Conservation (phyloP, 2,797 vertebrate species). For the Coregonus sp. region DNA sequence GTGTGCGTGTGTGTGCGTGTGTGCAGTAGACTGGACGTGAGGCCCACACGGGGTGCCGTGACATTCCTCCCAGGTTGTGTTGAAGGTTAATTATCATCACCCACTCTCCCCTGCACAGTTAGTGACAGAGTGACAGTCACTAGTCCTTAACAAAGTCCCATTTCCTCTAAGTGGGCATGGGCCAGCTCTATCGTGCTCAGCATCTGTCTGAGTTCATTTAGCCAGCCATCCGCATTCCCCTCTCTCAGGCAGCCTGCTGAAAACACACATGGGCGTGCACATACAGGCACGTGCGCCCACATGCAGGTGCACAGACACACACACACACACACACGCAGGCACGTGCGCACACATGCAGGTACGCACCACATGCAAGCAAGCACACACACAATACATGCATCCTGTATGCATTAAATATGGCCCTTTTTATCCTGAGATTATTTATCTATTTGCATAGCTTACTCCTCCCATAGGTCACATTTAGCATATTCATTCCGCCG, state of each 20-base stretch:
- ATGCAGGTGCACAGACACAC: conserved; percentile 8
- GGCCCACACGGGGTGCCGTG: conserved; percentile 3
- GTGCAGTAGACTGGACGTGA: background rate
- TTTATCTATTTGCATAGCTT: conserved; percentile 21
- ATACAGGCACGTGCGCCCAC: background rate
- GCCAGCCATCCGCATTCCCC: background rate
- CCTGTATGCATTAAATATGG: conserved; percentile 22
- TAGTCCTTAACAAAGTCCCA: conserved; percentile 56
- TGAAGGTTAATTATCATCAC: conserved; percentile 70
- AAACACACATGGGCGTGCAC: background rate
- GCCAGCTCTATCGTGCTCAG: conserved; percentile 27
- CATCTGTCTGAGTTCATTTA: conserved; percentile 47
- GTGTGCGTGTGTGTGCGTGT: background rate
- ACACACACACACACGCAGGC: background rate
- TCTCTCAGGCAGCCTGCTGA: conserved; percentile 14
- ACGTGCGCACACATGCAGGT: no score
- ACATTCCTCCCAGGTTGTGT: conserved; percentile 44
- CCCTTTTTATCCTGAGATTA: conserved; percentile 9
- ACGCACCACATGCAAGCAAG: background rate
- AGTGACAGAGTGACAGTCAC: conserved; percentile 49
- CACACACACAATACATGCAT: background rate
- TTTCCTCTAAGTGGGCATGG: conserved; percentile 33
- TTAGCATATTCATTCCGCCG: conserved; percentile 51
- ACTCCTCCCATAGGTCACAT: conserved; percentile 27
- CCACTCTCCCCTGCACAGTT: conserved; percentile 46